phyloP scores from a whole-genome alignment of 1,140 invertebrate species.

The Colletes latitarsis region DNA sequence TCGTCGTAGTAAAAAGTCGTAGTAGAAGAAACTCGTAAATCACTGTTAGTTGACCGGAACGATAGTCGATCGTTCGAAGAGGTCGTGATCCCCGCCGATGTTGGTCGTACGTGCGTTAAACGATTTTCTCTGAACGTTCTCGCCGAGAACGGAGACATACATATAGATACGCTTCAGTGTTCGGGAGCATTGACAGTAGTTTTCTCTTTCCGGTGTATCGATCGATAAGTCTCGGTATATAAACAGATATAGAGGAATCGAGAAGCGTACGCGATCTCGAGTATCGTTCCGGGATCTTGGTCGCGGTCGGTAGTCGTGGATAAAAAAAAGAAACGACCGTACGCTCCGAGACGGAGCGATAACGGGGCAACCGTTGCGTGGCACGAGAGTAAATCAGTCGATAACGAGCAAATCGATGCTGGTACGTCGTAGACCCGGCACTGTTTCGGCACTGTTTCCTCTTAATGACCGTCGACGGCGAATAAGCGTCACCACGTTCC shows the following conservation, averaged over 20 bases:
- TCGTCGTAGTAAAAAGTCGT: background rate
- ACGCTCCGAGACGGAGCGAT: conserved; percentile 28
- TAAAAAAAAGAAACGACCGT: conserved; percentile 3
- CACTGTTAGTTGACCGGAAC: background rate
- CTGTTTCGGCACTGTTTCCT: conserved; percentile 6
- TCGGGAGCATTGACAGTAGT: background rate
- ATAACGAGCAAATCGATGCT: conserved; percentile 37
- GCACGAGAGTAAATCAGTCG: conserved; percentile 44
- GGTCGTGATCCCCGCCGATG: conserved; percentile 19
- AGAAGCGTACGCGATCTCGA: background rate
- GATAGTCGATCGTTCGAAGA: conserved; percentile 11
- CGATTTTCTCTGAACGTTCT: background rate
- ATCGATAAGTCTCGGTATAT: too few relatives aligned
- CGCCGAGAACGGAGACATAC: background rate
- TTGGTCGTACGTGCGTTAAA: background rate
- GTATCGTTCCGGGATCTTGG: background rate
- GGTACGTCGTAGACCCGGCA: background rate
- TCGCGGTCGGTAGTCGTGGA: background rate
- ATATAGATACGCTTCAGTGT: background rate
- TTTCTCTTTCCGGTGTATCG: background rate
- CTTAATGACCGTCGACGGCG: background rate
- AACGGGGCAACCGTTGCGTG: conserved; percentile 19
- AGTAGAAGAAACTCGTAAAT: conserved; percentile 9
- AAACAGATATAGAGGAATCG: background rate
- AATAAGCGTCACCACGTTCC: conserved; percentile 3